A percentile compares a stretch with the other conserved stretches of the same genome.
Evolutionary conservation across 2,113 vertebrate genomes (phyloP).

Genomic region (Heterotilapia buettikoferi): DNA sequence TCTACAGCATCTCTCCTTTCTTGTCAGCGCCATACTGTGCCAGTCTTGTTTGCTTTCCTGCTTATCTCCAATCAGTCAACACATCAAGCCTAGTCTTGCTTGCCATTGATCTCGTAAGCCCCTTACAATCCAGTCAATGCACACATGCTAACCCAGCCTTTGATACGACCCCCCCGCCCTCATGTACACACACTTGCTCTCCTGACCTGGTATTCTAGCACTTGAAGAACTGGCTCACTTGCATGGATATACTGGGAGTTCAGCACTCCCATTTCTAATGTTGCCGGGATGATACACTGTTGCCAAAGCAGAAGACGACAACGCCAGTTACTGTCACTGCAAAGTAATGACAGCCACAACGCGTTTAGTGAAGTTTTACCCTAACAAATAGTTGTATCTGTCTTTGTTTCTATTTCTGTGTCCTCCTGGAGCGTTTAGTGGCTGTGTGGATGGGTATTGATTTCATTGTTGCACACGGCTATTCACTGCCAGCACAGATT

Average conservation of each 20-base stretch:
- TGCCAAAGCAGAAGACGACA: not conserved
- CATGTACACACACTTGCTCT: not conserved
- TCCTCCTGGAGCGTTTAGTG: not conserved
- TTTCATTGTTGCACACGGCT: not conserved
- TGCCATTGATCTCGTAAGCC: slow-evolving; percentile 54
- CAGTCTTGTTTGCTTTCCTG: slow-evolving; percentile 30
- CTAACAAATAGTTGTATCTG: not conserved
- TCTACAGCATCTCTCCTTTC: not conserved
- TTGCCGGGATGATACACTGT: not conserved
- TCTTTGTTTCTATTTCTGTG: not conserved
- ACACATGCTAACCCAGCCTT: slow-evolving; percentile 42
- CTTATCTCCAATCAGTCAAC: slow-evolving; percentile 53
- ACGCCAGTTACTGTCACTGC: not conserved
- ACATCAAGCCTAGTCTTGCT: slow-evolving; percentile 5
- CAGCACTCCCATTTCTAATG: not conserved
- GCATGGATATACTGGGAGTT: not conserved
- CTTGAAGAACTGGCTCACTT: not conserved
- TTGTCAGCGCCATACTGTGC: not conserved
- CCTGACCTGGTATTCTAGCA: not conserved
- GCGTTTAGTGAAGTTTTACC: not conserved
- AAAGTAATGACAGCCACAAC: not conserved
- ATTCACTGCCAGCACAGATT: not conserved
- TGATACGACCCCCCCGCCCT: slow-evolving; percentile 16
- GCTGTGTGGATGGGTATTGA: not conserved
- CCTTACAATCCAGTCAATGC: slow-evolving; percentile 56